These are phyloP conservation scores for Tribolium freemani DNA, from an alignment of 2,888 invertebrate genomes.

Conservation along the genomic window DNA sequence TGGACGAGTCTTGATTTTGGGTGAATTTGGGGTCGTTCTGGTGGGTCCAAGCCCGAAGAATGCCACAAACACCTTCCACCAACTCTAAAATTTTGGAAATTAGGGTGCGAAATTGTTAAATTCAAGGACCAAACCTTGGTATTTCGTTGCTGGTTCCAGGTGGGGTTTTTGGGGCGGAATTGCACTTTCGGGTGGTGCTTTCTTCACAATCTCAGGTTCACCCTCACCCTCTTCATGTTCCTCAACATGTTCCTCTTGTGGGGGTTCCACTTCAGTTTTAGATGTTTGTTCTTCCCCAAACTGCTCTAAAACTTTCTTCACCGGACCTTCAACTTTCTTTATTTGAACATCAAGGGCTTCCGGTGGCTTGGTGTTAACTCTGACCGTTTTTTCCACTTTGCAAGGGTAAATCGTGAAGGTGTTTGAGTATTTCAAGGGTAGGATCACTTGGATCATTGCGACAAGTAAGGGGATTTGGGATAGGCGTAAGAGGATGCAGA, in stretches of 20 bases:
- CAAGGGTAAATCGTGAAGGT: constrained; percentile 49
- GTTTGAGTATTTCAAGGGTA: not conserved
- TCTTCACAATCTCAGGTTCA: not conserved
- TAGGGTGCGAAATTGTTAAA: not conserved
- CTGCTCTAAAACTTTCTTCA: not conserved
- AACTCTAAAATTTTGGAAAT: not conserved
- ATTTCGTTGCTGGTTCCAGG: not conserved
- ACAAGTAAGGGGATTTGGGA: not conserved
- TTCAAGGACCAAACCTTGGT: not conserved
- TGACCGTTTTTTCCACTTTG: constrained; percentile 54
- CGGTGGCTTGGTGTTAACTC: constrained; percentile 56
- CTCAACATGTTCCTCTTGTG: not conserved
- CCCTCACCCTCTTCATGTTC: not conserved
- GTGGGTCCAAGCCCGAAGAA: constrained; percentile 62
- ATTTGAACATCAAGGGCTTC: constrained; percentile 4
- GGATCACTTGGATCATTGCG: not conserved
- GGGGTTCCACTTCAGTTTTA: not conserved
- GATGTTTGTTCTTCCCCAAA: not conserved
- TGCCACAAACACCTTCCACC: constrained; percentile 49
- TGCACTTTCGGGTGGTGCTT: not conserved
- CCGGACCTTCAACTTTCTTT: not conserved
- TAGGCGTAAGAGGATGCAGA: constrained; percentile 46
- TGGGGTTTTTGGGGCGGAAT: not conserved
- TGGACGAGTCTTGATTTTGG: constrained; percentile 61
- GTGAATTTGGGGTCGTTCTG: constrained; percentile 54